Evolutionary conservation across 2,888 invertebrate genomes (phyloP), one percentile per base, ranked within the genome.

Genomic region (Nomada hirtipes): DNA sequence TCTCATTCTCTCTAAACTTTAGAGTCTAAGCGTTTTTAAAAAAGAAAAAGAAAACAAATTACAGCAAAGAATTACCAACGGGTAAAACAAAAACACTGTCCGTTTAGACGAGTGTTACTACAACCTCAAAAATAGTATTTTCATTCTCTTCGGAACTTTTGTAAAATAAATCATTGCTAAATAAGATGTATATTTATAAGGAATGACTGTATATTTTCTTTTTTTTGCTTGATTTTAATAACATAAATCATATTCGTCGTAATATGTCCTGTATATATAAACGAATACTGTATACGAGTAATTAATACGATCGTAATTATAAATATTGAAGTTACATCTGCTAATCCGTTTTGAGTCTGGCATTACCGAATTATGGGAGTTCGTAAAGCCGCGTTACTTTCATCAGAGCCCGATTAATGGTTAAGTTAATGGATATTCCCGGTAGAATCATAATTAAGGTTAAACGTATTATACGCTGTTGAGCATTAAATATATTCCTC

Each of bases 401-500:
- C 70, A 52, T 65, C 42, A 69, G 20, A 50, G 26, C 29, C 13
- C 4, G 44, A 63, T n/a, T 69, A 69, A 79, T 57, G 44, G 60
- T 36, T n/a, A 64, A 53, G 11, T 29, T 69, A 68, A 59, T 23
- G 4, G 61, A 73, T 72, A 81, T 44, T 60, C 47, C 50, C 13
- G 13, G 57, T 69, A 65, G 60, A 73, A 63, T 81, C 68, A 47
- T 61, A 83, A 79, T 57, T 67, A 82, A 77, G 76, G 74, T 86
- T 78, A 77, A 36, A 69, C 60, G 70, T 75, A 50, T 84, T 64
- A 63, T 59, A 64, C 74, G 64, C 63, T 73, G 55, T 44, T 55
- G 50, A 70, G 71, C 73, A 73, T 86, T 80, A 79, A 83, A 72
- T 78, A 76, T 83, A 85, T 86, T 70, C 65, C 42, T 52, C 71